Evolutionary conservation across 2,113 vertebrate genomes (phyloP).

Genomic region (Strix aluco): DNA sequence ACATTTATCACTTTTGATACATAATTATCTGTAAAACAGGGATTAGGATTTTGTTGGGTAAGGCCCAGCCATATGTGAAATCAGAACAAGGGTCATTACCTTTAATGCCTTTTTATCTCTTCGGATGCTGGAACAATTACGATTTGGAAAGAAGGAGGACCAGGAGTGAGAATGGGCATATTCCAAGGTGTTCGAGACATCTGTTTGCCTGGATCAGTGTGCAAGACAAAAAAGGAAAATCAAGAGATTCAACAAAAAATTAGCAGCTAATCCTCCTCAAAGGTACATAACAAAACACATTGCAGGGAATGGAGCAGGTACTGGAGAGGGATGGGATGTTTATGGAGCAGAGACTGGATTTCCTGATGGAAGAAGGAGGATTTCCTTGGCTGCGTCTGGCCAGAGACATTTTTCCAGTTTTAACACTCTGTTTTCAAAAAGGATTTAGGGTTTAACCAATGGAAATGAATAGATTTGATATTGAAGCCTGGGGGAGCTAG

Average conservation of each 20-base stretch:
- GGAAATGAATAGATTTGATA: background rate
- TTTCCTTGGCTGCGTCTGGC: background rate
- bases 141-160: constrained; percentile 6
- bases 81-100: constrained; percentile 48
- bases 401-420: background rate
- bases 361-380: background rate
- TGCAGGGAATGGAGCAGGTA: background rate
- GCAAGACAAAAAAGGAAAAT: background rate
- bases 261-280: background rate
- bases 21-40: constrained; percentile 35
- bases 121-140: constrained; percentile 4
- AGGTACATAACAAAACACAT: background rate
- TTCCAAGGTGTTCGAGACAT: constrained; percentile 16
- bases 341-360: background rate
- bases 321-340: background rate
- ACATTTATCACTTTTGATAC: constrained; percentile 50
- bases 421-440: background rate
- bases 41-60: constrained; percentile 47
- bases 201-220: background rate
- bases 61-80: constrained; percentile 33
- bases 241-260: background rate
- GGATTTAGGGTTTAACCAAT: background rate
- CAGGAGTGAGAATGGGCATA: background rate
- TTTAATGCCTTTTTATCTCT: constrained; percentile 56
- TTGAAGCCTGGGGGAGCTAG: background rate